These are phyloP conservation scores for Terrapene triunguis DNA, from an alignment of 2,113 vertebrate genomes.

Conservation along the genomic window DNA sequence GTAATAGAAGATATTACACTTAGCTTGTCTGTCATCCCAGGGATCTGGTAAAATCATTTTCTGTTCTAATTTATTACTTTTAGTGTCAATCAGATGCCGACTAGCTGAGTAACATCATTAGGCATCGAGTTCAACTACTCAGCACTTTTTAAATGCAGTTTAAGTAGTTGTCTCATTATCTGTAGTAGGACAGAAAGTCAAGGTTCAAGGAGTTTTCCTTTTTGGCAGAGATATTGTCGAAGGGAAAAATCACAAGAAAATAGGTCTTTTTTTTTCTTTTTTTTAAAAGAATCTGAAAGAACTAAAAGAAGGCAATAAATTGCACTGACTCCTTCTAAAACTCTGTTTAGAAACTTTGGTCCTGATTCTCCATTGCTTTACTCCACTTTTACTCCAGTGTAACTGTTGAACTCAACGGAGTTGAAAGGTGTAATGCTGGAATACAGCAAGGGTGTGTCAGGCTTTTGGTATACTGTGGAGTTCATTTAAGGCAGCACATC, in stretches of 20 bases:
- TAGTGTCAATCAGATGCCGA: conserved; percentile 84
- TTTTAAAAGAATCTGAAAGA: background rate
- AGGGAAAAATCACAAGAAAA: conserved; percentile 48
- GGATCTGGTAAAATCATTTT: conserved; percentile 84
- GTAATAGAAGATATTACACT: conserved; percentile 83
- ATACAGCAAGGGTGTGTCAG: conserved; percentile 29
- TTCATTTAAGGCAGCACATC: conserved; percentile 55
- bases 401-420: background rate
- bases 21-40: conserved; percentile 81
- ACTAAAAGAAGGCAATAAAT: background rate
- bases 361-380: conserved; percentile 51
- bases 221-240: conserved; percentile 62
- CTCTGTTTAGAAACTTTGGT: background rate
- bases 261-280: background rate
- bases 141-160: conserved; percentile 85
- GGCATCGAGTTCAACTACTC: conserved; percentile 83
- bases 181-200: conserved; percentile 81
- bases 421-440: conserved; percentile 56
- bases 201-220: conserved; percentile 79
- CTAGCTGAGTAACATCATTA: conserved; percentile 84
- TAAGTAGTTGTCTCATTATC: conserved; percentile 90
- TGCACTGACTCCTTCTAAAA: conserved; percentile 16
- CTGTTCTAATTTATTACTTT: conserved; percentile 89
- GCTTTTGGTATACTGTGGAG: conserved; percentile 24
- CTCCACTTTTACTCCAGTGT: conserved; percentile 41